Evolutionary conservation across 2,888 invertebrate species (phyloP).

Genomic region (Lasius platythorax): DNA sequence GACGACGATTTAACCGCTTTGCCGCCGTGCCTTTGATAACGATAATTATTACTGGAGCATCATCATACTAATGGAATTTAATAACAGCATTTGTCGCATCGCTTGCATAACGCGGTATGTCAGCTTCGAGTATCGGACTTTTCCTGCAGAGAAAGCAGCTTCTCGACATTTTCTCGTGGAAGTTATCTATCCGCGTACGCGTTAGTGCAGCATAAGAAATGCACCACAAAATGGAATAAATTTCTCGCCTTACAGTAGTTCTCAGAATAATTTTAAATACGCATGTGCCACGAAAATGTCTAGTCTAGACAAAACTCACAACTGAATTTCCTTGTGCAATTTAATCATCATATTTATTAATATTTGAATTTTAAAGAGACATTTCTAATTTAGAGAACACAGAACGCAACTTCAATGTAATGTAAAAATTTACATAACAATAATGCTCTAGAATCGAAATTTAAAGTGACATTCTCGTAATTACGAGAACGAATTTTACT

Average conservation of each 20-base stretch:
- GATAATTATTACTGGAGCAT: conserved; percentile 61
- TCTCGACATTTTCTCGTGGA: background rate
- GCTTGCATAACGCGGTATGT: conserved; percentile 40
- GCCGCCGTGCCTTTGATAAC: conserved; percentile 64
- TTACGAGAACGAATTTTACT: conserved; percentile 5
- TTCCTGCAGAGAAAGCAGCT: background rate
- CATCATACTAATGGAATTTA: conserved; percentile 73
- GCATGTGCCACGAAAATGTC: background rate
- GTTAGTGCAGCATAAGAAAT: background rate
- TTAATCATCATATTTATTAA: background rate
- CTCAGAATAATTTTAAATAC: conserved; percentile 13
- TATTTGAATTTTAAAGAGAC: background rate
- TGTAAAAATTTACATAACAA: background rate
- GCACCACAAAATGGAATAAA: conserved; percentile 9
- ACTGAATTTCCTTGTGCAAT: background rate
- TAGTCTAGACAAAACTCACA: background rate
- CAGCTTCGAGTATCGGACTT: conserved; percentile 38
- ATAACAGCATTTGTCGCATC: conserved; percentile 67
- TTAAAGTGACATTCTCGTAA: background rate
- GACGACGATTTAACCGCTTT: conserved; percentile 65
- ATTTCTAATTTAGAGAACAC: background rate
- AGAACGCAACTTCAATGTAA: background rate
- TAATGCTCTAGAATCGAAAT: background rate
- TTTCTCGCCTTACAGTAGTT: background rate
- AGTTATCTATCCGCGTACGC: conserved; percentile 12